Evolutionary conservation across 1,140 invertebrate species (phyloP).

Genomic region (Argopecten irradians): DNA sequence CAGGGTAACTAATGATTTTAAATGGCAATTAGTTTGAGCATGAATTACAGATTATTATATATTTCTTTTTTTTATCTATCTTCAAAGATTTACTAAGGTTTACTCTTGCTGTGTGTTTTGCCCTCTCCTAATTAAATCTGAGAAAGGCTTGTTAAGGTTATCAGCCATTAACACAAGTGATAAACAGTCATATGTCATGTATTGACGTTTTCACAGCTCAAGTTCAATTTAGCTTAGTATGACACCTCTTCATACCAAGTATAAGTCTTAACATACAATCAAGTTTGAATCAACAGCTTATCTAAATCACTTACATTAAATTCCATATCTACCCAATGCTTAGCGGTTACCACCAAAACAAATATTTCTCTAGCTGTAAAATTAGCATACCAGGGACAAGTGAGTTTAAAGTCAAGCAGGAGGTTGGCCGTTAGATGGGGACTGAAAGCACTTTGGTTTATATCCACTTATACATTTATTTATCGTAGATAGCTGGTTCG

Average conservation of each 20-base stretch:
- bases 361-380: neutral
- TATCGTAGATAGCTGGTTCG: neutral
- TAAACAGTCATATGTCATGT: neutral
- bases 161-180: neutral
- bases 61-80: too few relatives aligned
- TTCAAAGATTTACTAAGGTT: too few relatives aligned
- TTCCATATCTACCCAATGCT: too few relatives aligned
- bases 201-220: neutral
- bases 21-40: too few relatives aligned
- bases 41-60: too few relatives aligned
- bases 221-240: neutral
- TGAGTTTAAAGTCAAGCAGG: neutral
- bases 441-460: neutral
- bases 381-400: neutral
- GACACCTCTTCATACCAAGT: neutral
- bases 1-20: too few relatives aligned
- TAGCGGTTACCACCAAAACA: too few relatives aligned
- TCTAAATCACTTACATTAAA: neutral
- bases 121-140: too few relatives aligned
- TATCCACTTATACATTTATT: neutral
- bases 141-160: neutral
- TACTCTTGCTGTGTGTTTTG: too few relatives aligned
- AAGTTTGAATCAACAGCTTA: neutral
- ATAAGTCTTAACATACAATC: neutral
- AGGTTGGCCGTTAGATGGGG: neutral